Conservation (phyloP, 2,888 invertebrate genomes). For the Mystacides longicornis region DNA sequence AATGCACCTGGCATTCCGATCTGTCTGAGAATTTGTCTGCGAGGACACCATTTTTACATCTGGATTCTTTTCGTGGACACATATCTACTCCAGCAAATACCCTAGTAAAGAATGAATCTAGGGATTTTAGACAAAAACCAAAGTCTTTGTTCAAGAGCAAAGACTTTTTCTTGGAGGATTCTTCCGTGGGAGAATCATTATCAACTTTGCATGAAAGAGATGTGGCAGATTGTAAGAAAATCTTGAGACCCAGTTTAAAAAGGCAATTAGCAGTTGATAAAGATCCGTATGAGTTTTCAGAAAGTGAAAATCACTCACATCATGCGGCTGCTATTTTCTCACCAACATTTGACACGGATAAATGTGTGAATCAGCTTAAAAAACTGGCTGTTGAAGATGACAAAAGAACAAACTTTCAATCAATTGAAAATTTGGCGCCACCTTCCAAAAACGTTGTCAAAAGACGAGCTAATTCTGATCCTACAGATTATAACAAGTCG, state of each 20-base stretch:
- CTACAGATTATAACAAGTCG: conserved; percentile 6
- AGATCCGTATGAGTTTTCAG: not conserved
- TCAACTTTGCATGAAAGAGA: not conserved
- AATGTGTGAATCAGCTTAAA: not conserved
- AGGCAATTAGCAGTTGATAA: conserved; percentile 12
- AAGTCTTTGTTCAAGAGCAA: conserved; percentile 4
- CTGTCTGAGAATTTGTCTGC: conserved; percentile 1
- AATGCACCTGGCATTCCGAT: conserved; percentile 8
- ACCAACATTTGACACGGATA: not conserved
- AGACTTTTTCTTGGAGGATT: not conserved
- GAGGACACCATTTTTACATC: not conserved
- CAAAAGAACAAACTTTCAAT: not conserved
- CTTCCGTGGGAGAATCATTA: not conserved
- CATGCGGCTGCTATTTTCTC: not conserved
- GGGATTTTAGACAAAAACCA: not conserved
- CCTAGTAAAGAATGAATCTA: not conserved
- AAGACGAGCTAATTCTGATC: conserved; percentile 7
- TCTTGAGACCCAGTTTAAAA: conserved; percentile 2
- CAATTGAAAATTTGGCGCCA: not conserved
- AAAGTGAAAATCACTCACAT: not conserved
- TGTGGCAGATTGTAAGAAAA: not conserved
- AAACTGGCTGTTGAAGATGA: not conserved
- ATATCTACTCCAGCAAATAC: conserved; percentile 11
- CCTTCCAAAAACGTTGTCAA: not conserved
- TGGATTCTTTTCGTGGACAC: not conserved